Percentiles rank a stretch among this genome's conserved stretches.
phyloP scores from a whole-genome alignment of 1,140 invertebrate genomes.

The Bombus balteatus region DNA sequence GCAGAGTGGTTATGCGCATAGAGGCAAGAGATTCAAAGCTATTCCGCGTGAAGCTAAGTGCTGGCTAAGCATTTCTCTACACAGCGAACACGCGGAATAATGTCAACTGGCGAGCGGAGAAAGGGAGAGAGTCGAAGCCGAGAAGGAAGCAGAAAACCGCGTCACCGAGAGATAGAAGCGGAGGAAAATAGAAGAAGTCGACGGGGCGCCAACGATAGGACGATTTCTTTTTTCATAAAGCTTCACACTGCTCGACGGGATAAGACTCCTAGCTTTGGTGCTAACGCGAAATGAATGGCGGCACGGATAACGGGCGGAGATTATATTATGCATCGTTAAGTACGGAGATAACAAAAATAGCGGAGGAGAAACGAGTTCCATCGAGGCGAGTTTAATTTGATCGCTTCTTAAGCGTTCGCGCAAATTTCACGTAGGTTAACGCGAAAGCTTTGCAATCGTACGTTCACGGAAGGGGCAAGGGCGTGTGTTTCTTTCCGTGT shows the following conservation, averaged over 20 bases:
- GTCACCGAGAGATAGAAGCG: not conserved
- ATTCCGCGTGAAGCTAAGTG: constrained; percentile 53
- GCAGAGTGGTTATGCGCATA: constrained; percentile 47
- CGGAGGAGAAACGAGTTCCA: not conserved
- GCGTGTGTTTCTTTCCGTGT: not conserved
- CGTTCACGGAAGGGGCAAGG: too few species aligned
- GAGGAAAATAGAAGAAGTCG: constrained; percentile 36
- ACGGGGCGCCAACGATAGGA: constrained; percentile 9
- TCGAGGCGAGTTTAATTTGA: constrained; percentile 31
- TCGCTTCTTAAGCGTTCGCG: constrained; percentile 21
- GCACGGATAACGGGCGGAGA: constrained; percentile 32
- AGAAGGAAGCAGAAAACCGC: constrained; percentile 18
- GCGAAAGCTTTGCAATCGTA: not conserved
- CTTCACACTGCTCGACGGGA: constrained; percentile 12
- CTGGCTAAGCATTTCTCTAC: constrained; percentile 64
- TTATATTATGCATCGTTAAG: constrained; percentile 39
- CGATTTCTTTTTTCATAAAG: constrained; percentile 18
- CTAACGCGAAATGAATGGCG: constrained; percentile 36
- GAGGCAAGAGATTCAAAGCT: constrained; percentile 31
- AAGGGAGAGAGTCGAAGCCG: not conserved
- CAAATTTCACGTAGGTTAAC: constrained; percentile 3
- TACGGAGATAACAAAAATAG: constrained; percentile 36
- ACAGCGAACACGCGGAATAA: constrained; percentile 45
- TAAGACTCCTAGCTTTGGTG: constrained; percentile 18
- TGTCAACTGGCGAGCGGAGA: not conserved